Conservation (phyloP, 2,113 vertebrate genomes). For the Malurus melanocephalus region DNA sequence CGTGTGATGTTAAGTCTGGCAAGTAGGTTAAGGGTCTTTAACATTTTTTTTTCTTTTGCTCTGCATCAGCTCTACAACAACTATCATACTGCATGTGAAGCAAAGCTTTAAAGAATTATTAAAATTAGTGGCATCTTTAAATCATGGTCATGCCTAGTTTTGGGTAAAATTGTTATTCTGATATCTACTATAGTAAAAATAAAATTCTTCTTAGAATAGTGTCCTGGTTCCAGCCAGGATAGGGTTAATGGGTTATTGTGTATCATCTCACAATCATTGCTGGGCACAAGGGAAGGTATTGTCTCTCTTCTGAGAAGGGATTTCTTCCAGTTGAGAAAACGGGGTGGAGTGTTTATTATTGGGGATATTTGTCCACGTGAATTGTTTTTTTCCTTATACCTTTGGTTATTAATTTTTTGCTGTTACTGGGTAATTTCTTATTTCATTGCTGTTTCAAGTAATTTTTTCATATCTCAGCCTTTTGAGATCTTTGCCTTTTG, state of each 20-base stretch:
- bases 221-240: neutral
- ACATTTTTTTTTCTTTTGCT: neutral
- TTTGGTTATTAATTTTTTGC: neutral
- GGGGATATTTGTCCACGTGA: neutral
- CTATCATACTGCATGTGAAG: neutral
- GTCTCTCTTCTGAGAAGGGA: too few species aligned
- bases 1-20: neutral
- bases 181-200: neutral
- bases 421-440: neutral
- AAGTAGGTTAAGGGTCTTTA: neutral
- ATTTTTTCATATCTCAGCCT: neutral
- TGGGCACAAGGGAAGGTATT: neutral
- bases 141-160: neutral
- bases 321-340: neutral
- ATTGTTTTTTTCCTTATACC: neutral
- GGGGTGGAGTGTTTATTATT: neutral
- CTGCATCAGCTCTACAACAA: fast-evolving
- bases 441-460: neutral
- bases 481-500: fast-evolving
- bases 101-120: neutral
- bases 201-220: neutral
- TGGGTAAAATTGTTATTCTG: neutral
- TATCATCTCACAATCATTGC: fast-evolving
- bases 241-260: neutral
- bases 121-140: neutral